Conservation (phyloP, 2,797 vertebrate species). For the Rhabdomys pumilio region DNA sequence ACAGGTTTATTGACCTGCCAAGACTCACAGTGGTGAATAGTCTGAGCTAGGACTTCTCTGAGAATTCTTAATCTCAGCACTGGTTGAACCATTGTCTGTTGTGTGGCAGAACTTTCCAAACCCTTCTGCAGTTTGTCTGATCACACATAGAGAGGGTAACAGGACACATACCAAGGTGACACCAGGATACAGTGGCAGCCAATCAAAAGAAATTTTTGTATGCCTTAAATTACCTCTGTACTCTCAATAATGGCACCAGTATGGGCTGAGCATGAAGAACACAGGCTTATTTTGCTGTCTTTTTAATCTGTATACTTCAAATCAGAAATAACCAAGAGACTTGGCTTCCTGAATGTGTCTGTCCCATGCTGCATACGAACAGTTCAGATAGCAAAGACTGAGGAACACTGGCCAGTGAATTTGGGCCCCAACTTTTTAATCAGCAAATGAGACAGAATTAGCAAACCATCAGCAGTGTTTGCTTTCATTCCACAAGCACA, state of each 20-base stretch:
- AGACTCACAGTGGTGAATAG: not conserved
- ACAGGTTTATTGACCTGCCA: not conserved
- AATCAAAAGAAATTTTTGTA: not conserved
- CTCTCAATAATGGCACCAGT: constrained; percentile 30
- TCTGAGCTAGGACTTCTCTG: not conserved
- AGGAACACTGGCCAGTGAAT: constrained; percentile 31
- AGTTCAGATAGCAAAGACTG: not conserved
- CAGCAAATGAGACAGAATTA: not conserved
- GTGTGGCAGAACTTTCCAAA: not conserved
- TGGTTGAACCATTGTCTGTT: too few species aligned
- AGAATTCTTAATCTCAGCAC: not conserved
- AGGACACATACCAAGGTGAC: not conserved
- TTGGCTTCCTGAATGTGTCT: constrained; percentile 3
- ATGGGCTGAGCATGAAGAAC: not conserved
- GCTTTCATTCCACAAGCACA: constrained; percentile 4
- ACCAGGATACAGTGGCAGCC: not conserved
- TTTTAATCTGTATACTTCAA: constrained; percentile 27
- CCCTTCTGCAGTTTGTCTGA: constrained; percentile 42
- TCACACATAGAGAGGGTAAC: not conserved
- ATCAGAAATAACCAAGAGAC: constrained; percentile 35
- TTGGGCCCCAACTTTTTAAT: constrained; percentile 6
- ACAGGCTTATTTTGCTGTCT: not conserved
- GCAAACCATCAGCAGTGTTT: not conserved
- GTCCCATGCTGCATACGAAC: not conserved
- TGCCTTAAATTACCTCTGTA: constrained; percentile 28